phyloP scores from a whole-genome alignment of 2,797 vertebrate genomes.

The Tapirus indicus region DNA sequence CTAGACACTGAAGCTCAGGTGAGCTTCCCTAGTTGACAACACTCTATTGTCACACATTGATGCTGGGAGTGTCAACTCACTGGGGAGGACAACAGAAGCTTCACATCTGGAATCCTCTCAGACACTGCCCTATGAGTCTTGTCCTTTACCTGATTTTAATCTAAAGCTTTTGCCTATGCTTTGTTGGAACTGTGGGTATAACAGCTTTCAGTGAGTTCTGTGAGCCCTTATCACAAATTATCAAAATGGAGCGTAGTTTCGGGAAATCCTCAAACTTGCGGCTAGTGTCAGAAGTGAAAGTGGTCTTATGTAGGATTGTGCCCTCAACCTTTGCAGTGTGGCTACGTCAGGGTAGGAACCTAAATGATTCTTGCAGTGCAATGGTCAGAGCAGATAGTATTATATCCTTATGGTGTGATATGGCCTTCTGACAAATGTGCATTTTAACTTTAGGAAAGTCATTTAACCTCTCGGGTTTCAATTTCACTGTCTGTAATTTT shows the following conservation, averaged over 20 bases:
- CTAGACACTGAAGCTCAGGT: background rate
- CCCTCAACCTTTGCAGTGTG: background rate
- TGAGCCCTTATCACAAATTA: background rate
- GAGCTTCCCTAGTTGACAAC: background rate
- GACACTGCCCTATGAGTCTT: rapidly evolving
- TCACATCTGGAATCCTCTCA: background rate
- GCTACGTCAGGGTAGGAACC: background rate
- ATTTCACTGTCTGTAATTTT: background rate
- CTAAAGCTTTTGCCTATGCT: background rate
- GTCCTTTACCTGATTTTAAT: conserved; percentile 13
- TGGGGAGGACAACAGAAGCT: background rate
- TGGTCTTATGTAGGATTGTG: background rate
- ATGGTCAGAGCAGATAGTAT: background rate
- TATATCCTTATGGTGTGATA: background rate
- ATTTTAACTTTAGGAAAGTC: background rate
- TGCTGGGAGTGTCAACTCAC: background rate
- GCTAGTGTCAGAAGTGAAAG: background rate
- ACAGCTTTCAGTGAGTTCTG: background rate
- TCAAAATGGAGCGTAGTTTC: background rate
- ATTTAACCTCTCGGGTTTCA: background rate
- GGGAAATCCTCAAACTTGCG: background rate
- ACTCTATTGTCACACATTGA: background rate
- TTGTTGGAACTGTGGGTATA: background rate
- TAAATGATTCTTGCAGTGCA: background rate
- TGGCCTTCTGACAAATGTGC: background rate